Percentiles rank a stretch among this genome's conserved stretches.
phyloP scores from a whole-genome alignment of 2,113 vertebrate genomes.

The Cololabis saira region DNA sequence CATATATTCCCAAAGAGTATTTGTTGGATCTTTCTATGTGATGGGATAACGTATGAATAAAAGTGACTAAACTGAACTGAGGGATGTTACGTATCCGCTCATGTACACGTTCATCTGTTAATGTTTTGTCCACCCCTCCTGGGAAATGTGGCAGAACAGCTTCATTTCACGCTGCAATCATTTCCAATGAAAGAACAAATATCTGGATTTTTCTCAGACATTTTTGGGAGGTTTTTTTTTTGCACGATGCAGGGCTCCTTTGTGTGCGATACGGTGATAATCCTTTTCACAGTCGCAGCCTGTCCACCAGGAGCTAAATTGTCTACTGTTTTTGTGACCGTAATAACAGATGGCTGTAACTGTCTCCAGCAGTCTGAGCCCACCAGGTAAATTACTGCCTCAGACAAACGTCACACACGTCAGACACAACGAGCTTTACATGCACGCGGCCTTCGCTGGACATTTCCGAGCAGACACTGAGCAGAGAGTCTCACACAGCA shows the following conservation, averaged over 20 bases:
- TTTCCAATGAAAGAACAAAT: slow-evolving; percentile 31
- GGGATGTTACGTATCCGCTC: too few relatives aligned
- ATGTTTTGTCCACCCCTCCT: neutral
- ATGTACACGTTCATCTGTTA: neutral
- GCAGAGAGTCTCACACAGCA: slow-evolving; percentile 29
- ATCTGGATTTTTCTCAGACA: slow-evolving; percentile 13
- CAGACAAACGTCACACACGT: slow-evolving; percentile 41
- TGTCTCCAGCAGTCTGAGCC: slow-evolving; percentile 11
- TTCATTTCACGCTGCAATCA: slow-evolving; percentile 7
- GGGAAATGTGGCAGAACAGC: slow-evolving; percentile 15
- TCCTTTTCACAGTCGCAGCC: slow-evolving; percentile 38
- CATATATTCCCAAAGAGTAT: too few relatives aligned
- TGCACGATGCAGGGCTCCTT: slow-evolving; percentile 37
- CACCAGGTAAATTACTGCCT: slow-evolving; percentile 30
- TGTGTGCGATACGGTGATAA: slow-evolving; percentile 28
- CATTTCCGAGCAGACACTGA: slow-evolving; percentile 25
- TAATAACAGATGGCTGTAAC: slow-evolving; percentile 51
- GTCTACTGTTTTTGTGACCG: slow-evolving; percentile 45
- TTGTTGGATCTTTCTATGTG: too few relatives aligned
- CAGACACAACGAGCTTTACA: slow-evolving; percentile 34
- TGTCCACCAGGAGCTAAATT: slow-evolving; percentile 30
- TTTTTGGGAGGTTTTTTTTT: too few relatives aligned
- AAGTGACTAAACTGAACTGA: neutral
- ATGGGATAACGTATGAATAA: neutral
- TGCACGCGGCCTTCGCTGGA: slow-evolving; percentile 11